Percentiles rank a stretch among this genome's conserved stretches.
Evolutionary conservation across 2,113 vertebrate genomes (phyloP).

Genomic region (Lamprologus ornatipinnis): DNA sequence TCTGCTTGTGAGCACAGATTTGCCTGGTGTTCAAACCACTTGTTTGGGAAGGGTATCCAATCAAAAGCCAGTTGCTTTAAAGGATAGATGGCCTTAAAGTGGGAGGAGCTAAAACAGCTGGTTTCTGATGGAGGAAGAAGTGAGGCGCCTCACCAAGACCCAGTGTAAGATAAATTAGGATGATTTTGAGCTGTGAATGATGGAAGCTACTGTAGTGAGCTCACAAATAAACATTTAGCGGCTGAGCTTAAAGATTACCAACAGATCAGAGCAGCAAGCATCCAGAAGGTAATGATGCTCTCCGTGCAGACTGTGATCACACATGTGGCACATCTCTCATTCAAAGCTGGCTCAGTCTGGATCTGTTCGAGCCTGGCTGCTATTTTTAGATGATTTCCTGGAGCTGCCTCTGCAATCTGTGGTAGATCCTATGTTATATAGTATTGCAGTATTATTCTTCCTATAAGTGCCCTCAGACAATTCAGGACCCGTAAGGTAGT

Average conservation of each 20-base stretch:
- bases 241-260: not conserved
- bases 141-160: accelerated
- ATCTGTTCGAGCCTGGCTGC: not conserved
- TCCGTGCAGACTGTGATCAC: not conserved
- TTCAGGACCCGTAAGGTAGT: not conserved
- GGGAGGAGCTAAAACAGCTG: not conserved
- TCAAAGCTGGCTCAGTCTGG: not conserved
- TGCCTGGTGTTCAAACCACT: not conserved
- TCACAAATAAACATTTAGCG: not conserved
- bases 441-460: not conserved
- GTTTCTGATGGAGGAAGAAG: not conserved
- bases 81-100: not conserved
- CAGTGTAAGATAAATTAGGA: not conserved
- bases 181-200: not conserved
- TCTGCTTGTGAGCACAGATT: not conserved
- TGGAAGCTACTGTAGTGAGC: not conserved
- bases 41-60: not conserved
- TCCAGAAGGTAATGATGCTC: not conserved
- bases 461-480: not conserved
- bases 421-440: not conserved
- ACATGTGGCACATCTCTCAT: not conserved
- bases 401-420: not conserved
- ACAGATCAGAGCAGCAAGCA: not conserved
- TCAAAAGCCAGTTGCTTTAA: not conserved
- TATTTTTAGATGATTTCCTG: not conserved